Base-by-base conservation (phyloP, 2,888 invertebrate species). In the Leucania comma region DNA sequence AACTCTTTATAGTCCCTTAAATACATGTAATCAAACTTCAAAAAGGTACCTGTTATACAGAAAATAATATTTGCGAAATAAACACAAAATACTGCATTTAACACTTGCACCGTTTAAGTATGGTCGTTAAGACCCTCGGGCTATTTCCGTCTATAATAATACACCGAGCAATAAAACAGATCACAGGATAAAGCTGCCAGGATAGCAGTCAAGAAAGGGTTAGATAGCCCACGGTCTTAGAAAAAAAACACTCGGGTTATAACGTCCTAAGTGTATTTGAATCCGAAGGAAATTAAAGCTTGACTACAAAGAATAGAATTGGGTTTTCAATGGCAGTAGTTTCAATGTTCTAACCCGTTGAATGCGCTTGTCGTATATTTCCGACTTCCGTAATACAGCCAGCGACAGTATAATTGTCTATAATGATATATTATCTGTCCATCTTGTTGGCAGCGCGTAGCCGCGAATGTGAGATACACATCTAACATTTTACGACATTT, bases 391-490 rank as follows among this genome's bases (percentile, higher is more conserved):
- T 83, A 79, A 72, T 75, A 83, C 80, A 81, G 82, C 82, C 75
- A 78, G 80, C 74, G 87, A 85, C 83, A 86, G 84, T 87, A 88
- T 90, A 91, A 92, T 92, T 90, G 88, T 85, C 85, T 88, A 72
- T 90, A 86, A 86, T 88, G 78, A 84, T 86, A 86, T 82, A 82
- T 86, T 77, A 67, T 87, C 86, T 83, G 65, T 64, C 76, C 79
- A 88, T 87, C 83, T 82, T 80, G 69, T 68, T 80, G 71, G 79
- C 81, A 58, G 53, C 78, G 75, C 68, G 68, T 80, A 80, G 66
- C 80, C 78, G 72, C 78, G 69, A 72, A 70, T 68, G 73, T 63
- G 22, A 48, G 84, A 86, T 86, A 84, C 6, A 17, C 56, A 85
- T 86, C 83, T 63, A 75, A 79, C 68, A 82, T 83, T 84, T 80